Conservation (phyloP, 2,888 invertebrate genomes). For the Baccha elongata region DNA sequence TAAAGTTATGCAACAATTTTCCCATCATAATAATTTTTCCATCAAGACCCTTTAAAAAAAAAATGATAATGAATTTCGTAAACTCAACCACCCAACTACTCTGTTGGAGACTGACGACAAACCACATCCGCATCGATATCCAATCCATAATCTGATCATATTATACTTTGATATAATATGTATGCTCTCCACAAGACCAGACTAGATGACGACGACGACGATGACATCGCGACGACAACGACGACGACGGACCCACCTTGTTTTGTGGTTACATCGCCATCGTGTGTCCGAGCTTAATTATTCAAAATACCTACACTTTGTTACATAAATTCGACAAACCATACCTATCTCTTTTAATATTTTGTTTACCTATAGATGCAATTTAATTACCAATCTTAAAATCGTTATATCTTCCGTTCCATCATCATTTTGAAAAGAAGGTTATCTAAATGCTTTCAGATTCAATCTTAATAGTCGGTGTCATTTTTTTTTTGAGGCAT, state of each 20-base stretch:
- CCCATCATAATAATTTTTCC: slow-evolving; percentile 14
- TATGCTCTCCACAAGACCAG: slow-evolving; percentile 13
- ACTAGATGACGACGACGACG: slow-evolving; percentile 6
- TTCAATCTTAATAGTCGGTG: not conserved
- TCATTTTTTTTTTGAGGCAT: slow-evolving; percentile 2
- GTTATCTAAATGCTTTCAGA: not conserved
- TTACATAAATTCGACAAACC: slow-evolving; percentile 3
- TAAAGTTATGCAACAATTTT: slow-evolving; percentile 29
- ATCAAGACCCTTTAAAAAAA: slow-evolving; percentile 1
- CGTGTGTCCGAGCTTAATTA: slow-evolving; percentile 47
- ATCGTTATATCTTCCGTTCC: not conserved
- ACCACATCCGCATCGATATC: slow-evolving; percentile 51
- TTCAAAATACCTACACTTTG: slow-evolving; percentile 42
- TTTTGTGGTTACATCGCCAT: slow-evolving; percentile 34
- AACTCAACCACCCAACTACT: not conserved
- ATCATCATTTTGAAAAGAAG: not conserved
- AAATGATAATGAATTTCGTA: slow-evolving; percentile 40
- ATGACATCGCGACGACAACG: not conserved
- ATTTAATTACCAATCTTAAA: not conserved
- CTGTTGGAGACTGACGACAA: slow-evolving; percentile 4
- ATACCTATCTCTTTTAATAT: not conserved
- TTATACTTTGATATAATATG: too few species aligned
- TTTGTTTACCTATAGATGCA: slow-evolving; percentile 9
- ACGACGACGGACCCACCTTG: slow-evolving; percentile 5
- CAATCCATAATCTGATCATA: slow-evolving; percentile 26